Percentiles rank a stretch among this genome's conserved stretches.
These are phyloP conservation scores for Aspidoscelis tigris DNA, from an alignment of 2,113 vertebrate genomes.

Conservation along the genomic window DNA sequence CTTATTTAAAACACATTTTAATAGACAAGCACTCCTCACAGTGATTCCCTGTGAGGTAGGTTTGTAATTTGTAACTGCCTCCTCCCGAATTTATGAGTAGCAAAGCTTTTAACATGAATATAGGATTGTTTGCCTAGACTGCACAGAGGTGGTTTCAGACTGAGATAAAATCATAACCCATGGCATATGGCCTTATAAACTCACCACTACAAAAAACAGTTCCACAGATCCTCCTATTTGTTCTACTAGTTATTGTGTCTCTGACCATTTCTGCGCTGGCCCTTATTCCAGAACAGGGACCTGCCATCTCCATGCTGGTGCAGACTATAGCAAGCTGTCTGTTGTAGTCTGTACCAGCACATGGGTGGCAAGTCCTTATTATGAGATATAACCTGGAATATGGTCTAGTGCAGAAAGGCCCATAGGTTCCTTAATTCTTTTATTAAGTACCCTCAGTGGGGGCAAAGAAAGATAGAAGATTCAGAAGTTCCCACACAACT, in stretches of 20 bases:
- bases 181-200: not conserved
- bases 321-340: no score
- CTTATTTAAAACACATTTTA: constrained; percentile 56
- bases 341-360: no score
- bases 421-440: not conserved
- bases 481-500: constrained; percentile 73
- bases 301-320: no score
- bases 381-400: no score
- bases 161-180: not conserved
- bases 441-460: not conserved
- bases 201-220: not conserved
- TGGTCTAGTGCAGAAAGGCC: no score
- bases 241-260: constrained; percentile 6
- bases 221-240: not conserved
- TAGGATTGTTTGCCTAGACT: not conserved
- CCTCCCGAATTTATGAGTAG: constrained; percentile 8
- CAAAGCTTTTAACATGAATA: constrained; percentile 23
- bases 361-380: no score
- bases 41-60: constrained; percentile 43
- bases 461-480: constrained; percentile 65
- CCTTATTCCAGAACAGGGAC: no score
- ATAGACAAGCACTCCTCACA: constrained; percentile 24
- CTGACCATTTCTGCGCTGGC: no score
- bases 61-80: constrained; percentile 55
- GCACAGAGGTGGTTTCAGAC: constrained; percentile 30